Evolutionary conservation across 2,113 vertebrate genomes (phyloP).

Genomic region (Stigmatopora argus): DNA sequence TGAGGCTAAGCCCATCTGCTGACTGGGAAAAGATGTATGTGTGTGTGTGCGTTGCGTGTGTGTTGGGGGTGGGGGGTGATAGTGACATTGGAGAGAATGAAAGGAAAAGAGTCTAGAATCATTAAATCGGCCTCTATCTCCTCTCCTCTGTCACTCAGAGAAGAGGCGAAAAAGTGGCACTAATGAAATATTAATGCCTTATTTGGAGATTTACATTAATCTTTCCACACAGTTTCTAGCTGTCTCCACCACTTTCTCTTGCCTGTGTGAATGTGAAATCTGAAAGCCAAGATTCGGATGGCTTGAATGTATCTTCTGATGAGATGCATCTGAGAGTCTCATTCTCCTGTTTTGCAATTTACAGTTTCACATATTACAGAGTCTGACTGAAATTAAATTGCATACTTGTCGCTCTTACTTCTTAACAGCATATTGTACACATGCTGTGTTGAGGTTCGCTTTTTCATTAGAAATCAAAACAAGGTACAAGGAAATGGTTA

Average conservation of each 20-base stretch:
- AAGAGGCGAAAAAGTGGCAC: conserved; percentile 74
- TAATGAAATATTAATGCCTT: conserved; percentile 96
- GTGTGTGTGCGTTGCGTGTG: conserved; percentile 15
- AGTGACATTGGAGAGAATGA: conserved; percentile 50
- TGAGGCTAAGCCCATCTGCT: conserved; percentile 77
- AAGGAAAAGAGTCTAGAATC: conserved; percentile 83
- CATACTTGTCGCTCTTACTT: not conserved
- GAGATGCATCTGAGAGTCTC: conserved; percentile 44
- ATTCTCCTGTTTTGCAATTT: conserved; percentile 64
- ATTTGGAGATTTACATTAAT: conserved; percentile 81
- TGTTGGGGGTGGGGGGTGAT: conserved; percentile 37
- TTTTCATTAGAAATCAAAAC: conserved; percentile 20
- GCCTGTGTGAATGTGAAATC: conserved; percentile 46
- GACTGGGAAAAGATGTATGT: conserved; percentile 66
- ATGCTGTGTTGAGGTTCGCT: not conserved
- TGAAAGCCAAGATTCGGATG: conserved; percentile 40
- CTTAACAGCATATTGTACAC: not conserved
- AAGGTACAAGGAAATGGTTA: conserved; percentile 24
- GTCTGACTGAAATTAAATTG: conserved; percentile 10
- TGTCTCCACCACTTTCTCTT: conserved; percentile 19
- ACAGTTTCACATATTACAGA: conserved; percentile 53
- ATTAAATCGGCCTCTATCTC: conserved; percentile 84
- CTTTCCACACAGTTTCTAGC: conserved; percentile 58
- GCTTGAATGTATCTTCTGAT: conserved; percentile 65
- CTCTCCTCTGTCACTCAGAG: conserved; percentile 81